Evolutionary conservation across 1,140 invertebrate genomes (phyloP).

Genomic region (Chionoecetes opilio): DNA sequence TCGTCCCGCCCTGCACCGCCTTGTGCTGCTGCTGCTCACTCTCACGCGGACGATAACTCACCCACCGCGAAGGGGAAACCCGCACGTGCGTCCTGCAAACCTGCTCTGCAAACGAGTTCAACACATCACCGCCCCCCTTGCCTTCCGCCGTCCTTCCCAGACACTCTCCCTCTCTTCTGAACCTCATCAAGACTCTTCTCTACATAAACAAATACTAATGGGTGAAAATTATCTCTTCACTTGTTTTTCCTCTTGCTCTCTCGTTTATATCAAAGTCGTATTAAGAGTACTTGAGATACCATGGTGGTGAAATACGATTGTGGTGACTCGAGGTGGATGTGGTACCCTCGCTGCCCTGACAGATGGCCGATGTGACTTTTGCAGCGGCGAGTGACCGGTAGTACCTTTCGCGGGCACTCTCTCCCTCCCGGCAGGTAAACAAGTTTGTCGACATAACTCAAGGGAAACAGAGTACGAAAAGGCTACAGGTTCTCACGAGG

Average conservation of each 20-base stretch:
- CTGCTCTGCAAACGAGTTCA: conserved; percentile 39
- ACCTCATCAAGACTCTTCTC: neutral
- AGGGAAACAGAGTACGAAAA: conserved; percentile 19
- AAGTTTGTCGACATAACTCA: conserved; percentile 29
- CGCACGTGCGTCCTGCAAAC: conserved; percentile 42
- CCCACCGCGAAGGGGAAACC: neutral
- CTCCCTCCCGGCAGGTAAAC: conserved; percentile 23
- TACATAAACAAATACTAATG: neutral
- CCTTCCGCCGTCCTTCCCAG: neutral
- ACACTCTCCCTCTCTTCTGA: neutral
- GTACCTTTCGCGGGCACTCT: conserved; percentile 4
- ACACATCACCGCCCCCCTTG: neutral
- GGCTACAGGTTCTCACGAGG: conserved; percentile 3
- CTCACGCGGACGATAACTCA: conserved; percentile 16
- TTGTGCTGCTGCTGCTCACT: neutral
- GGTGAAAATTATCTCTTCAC: neutral
- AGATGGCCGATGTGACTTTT: conserved; percentile 6
- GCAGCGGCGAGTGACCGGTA: neutral
- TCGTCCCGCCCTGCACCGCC: neutral
- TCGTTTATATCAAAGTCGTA: too few relatives aligned
- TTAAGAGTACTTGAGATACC: too few relatives aligned
- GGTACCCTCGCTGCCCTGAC: neutral
- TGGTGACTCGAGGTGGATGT: too few relatives aligned
- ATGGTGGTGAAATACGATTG: too few relatives aligned
- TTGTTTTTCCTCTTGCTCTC: neutral